phyloP scores from a whole-genome alignment of 2,888 invertebrate genomes.

The Pollenia labialis region DNA sequence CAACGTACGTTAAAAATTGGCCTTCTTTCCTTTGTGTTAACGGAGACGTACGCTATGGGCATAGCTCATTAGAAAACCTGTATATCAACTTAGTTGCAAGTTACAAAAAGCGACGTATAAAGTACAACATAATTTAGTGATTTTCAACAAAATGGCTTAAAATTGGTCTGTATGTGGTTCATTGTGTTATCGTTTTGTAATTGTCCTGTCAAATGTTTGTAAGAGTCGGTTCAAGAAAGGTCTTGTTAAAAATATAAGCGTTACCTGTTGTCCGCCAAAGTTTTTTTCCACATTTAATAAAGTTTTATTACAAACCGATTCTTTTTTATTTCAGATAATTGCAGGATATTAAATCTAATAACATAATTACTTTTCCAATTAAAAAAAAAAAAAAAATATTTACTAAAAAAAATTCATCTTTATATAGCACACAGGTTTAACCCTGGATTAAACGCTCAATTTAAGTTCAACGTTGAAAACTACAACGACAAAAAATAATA shows the following conservation, averaged over 20 bases:
- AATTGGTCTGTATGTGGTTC: background rate
- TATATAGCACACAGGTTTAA: conserved; percentile 59
- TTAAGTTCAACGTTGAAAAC: conserved; percentile 46
- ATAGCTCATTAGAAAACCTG: too few species aligned
- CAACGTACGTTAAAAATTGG: too few species aligned
- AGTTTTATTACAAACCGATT: background rate
- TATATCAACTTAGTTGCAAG: too few species aligned
- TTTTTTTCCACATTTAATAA: background rate
- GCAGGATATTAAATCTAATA: conserved; percentile 48
- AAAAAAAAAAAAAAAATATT: conserved; percentile 17
- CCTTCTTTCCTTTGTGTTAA: too few species aligned
- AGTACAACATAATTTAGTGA: too few species aligned
- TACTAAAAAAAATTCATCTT: conserved; percentile 8
- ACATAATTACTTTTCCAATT: conserved; percentile 50
- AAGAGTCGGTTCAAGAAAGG: background rate
- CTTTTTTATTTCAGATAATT: conserved; percentile 60
- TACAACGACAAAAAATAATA: background rate
- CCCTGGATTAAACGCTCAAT: conserved; percentile 64
- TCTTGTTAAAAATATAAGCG: background rate
- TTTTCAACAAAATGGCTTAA: background rate
- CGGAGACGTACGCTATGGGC: too few species aligned
- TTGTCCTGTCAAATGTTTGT: background rate
- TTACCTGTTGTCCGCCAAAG: background rate
- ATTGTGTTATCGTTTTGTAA: conserved; percentile 9
- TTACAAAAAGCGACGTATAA: too few species aligned